These are phyloP conservation scores for Drosophila kohkoa DNA, from an alignment of 1,140 invertebrate genomes.

Conservation along the genomic window DNA sequence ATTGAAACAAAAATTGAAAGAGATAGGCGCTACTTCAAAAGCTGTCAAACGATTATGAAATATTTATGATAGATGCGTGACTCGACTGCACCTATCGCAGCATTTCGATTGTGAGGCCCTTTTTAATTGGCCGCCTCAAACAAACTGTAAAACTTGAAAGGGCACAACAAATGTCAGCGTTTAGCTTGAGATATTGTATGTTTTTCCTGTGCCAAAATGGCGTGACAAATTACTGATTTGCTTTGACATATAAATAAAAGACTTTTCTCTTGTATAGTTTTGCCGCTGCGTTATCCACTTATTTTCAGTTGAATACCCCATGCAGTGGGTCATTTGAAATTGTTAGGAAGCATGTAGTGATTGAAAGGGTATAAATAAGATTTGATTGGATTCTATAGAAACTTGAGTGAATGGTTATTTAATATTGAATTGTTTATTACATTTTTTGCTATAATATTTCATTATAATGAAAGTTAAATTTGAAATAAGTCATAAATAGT, in stretches of 20 bases:
- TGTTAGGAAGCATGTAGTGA: background rate
- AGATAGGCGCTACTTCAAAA: constrained; percentile 28
- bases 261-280: constrained; percentile 49
- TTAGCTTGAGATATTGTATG: constrained; percentile 28
- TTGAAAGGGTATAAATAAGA: background rate
- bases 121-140: constrained; percentile 38
- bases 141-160: constrained; percentile 42
- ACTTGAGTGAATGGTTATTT: too few species aligned
- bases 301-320: constrained; percentile 19
- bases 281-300: constrained; percentile 18
- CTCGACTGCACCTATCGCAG: constrained; percentile 40
- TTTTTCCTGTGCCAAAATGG: constrained; percentile 32
- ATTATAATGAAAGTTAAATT: too few species aligned
- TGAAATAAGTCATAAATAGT: too few species aligned
- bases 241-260: constrained; percentile 60
- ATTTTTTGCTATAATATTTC: too few species aligned
- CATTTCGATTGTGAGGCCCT: constrained; percentile 11
- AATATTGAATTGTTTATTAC: too few species aligned
- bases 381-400: too few species aligned
- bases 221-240: constrained; percentile 62
- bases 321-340: background rate
- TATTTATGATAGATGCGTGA: constrained; percentile 24
- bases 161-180: constrained; percentile 40
- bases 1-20: constrained; percentile 15
- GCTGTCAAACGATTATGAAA: constrained; percentile 40